Evolutionary conservation across 2,797 vertebrate species (phyloP), one percentile per base, ranked within the genome.

Genomic region (Cuculus canorus): DNA sequence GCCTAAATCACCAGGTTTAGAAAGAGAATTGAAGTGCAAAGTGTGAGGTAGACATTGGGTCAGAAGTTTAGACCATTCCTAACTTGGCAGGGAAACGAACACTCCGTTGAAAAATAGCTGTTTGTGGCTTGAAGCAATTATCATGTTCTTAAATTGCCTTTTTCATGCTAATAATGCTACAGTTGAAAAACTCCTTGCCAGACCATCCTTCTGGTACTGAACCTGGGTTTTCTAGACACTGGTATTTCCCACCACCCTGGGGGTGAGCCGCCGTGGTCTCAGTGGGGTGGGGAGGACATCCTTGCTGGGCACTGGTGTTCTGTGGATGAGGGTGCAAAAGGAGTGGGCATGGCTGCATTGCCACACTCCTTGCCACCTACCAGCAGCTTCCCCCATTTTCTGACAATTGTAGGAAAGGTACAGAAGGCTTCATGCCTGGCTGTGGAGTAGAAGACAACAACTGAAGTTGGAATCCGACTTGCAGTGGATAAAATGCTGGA

Each of bases 201-300:
- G 32, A 17, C 27, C 13, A 35, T 57, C 27, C 17, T 88, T 21
- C 63, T 43, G 28, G 17, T 84, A 48, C 32, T 27, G 25, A 72
- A 52, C 21, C 11, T 48, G 52, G 3, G 13, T 53, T 70, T 81
- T 56, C 22, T 15, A n/a, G 33, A 32, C 9, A 4, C 28, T 65
- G 37, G 5, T 48, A 41, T 73, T 69, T 65, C 47, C 79, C 52
- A 48, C 17, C 2, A 2, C 30, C 18, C 7, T 19, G 37, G 30
- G 68, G 14, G n/a, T 0, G 2, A 59, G 24, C 10, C 19, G 4
- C 32, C 0, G 2, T 14, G 50, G 35, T 48, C 27, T 73, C 0
- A 3, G 54, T 21, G 50, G 39, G 32, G 21, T 56, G 28, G 37
- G n/a, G 33, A 59, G 47, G 43, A 35, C 32, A 11, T 5, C 4